These are phyloP conservation scores for Scotopteryx bipunctaria DNA, from an alignment of 2,888 invertebrate genomes.

Conservation along the genomic window DNA sequence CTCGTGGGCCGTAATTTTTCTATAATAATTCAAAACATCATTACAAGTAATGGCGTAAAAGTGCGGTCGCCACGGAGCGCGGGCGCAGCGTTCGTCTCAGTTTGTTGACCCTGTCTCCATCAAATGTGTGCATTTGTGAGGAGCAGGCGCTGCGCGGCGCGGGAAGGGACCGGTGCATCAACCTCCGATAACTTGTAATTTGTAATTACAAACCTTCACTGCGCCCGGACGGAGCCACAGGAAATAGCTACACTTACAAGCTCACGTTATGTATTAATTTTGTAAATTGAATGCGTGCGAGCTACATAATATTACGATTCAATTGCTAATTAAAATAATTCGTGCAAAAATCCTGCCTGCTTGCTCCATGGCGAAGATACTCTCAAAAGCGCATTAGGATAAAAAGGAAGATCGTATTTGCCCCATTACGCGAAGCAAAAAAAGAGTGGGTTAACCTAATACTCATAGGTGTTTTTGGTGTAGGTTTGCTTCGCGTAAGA, in stretches of 20 bases:
- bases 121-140: slow-evolving; percentile 69
- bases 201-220: slow-evolving; percentile 79
- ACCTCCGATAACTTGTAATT: slow-evolving; percentile 80
- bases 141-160: slow-evolving; percentile 51
- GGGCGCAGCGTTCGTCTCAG: slow-evolving; percentile 55
- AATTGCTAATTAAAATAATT: slow-evolving; percentile 25
- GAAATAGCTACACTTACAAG: slow-evolving; percentile 70
- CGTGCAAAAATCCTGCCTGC: neutral
- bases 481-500: too few species aligned
- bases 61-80: slow-evolving; percentile 55
- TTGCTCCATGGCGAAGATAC: neutral
- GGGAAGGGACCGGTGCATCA: slow-evolving; percentile 68
- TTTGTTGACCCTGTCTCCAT: slow-evolving; percentile 77
- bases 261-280: slow-evolving; percentile 64
- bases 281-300: slow-evolving; percentile 53
- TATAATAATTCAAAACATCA: slow-evolving; percentile 68
- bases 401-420: too few species aligned
- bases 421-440: too few species aligned
- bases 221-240: slow-evolving; percentile 68
- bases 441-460: too few species aligned
- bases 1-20: slow-evolving; percentile 54
- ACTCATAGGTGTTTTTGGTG: too few species aligned
- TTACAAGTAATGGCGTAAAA: slow-evolving; percentile 70
- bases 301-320: slow-evolving; percentile 37
- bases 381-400: neutral